Conservation (phyloP, 1,140 invertebrate species). For the Brachionus paranguensis region DNA sequence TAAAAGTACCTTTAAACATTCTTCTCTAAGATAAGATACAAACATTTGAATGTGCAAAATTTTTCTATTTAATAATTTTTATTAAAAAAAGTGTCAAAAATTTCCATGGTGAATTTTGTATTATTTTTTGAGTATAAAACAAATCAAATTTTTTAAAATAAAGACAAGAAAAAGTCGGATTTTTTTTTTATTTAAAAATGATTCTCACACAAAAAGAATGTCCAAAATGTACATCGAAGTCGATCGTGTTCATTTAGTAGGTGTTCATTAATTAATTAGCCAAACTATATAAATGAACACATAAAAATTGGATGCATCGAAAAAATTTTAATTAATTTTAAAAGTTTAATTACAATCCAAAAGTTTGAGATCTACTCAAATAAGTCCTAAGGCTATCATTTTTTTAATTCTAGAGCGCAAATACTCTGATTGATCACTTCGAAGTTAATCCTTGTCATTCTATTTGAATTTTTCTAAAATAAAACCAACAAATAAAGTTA, state of each 20-base stretch:
- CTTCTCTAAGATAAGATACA: no score
- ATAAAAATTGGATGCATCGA: not conserved
- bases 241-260: not conserved
- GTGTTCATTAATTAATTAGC: slow-evolving; percentile 9
- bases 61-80: no score
- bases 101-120: no score
- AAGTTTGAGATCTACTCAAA: not conserved
- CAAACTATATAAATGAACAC: not conserved
- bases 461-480: not conserved
- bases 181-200: not conserved
- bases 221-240: not conserved
- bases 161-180: not conserved
- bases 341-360: not conserved
- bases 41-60: no score
- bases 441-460: slow-evolving; percentile 27
- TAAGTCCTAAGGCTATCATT: slow-evolving; percentile 16
- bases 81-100: no score
- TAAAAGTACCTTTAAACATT: no score
- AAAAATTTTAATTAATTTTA: slow-evolving; percentile 23
- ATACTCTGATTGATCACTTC: slow-evolving; percentile 23
- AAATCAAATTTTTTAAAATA: not conserved
- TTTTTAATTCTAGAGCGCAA: slow-evolving; percentile 1
- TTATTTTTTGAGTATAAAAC: no score
- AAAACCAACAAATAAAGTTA: slow-evolving; percentile 4
- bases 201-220: slow-evolving; percentile 4